Evolutionary conservation across 2,797 vertebrate genomes (phyloP), one percentile per base, ranked within the genome.

Genomic region (Catamblyrhynchus diadema): DNA sequence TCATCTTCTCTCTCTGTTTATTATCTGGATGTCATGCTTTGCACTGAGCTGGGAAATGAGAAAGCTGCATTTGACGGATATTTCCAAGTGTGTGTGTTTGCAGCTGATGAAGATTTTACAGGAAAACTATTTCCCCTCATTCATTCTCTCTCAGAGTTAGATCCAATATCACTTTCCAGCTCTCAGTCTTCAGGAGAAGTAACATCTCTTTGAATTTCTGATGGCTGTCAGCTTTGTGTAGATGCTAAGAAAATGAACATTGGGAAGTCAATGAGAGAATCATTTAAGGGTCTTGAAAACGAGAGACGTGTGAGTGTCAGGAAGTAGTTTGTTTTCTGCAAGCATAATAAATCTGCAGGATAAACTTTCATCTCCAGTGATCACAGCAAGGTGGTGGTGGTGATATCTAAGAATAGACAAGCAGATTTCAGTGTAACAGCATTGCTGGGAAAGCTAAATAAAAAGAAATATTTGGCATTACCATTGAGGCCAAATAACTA

Each of bases 131-230:
- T 93, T 93, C 57, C 65, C 42, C 56, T 81, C 9, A 2, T 82
- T 90, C 67, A 41, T 45, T 28, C 23, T 75, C 3, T 86, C 73
- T 91, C 69, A n/a, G n/a, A 53, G 12, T 35, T n/a, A 93, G 66
- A 33, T 81, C 16, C 57, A 85, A 53, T 75, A 79, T 67, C 79
- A 91, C 19, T 79, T 95, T 51, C 62, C 56, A 81, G n/a, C 62
- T 85, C 72, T 86, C 80, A 53, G 0, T 90, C 78, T 92, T 88
- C 20, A 79, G 80, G 42, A 95, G 48, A 91, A 96, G 53, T 66
- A 75, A 33, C 51, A 94, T 24, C 28, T 67, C 44, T 91, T 86
- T 92, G 80, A 90, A 95, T 95, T 95, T 96, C 82, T 87, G 88
- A 93, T 2, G 45, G 14, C 86, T 96, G 88, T 88, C 94, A 95